Conservation (phyloP, 2,113 vertebrate species). For the Perca flavescens region DNA sequence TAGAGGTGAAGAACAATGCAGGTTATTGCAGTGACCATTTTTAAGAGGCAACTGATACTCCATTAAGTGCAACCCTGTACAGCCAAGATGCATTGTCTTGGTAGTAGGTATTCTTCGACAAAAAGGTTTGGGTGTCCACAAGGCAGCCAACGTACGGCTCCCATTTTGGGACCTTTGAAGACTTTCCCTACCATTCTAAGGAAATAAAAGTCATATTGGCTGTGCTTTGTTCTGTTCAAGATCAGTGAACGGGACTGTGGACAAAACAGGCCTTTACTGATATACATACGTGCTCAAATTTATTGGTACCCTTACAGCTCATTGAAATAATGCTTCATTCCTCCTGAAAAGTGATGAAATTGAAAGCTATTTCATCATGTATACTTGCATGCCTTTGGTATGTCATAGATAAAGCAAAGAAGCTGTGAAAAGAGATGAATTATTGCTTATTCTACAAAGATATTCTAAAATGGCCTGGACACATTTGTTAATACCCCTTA, state of each 20-base stretch:
- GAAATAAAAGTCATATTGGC: not conserved
- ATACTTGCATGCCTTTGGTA: too few relatives aligned
- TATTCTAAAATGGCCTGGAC: too few relatives aligned
- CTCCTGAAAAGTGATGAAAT: too few relatives aligned
- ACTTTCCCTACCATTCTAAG: not conserved
- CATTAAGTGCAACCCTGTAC: not conserved
- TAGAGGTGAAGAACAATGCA: slow-evolving; percentile 13
- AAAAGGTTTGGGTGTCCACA: not conserved
- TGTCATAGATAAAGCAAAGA: too few relatives aligned
- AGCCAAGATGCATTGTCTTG: not conserved
- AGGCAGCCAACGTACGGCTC: not conserved
- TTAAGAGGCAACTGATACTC: too few relatives aligned
- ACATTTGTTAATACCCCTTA: too few relatives aligned
- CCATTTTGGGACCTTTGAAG: not conserved
- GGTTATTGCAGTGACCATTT: not conserved
- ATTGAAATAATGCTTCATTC: too few relatives aligned
- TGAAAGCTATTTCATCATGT: too few relatives aligned
- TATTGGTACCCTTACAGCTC: too few relatives aligned
- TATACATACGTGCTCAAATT: too few relatives aligned
- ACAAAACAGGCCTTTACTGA: not conserved
- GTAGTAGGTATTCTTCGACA: not conserved
- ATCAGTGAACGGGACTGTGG: not conserved
- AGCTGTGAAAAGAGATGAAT: too few relatives aligned
- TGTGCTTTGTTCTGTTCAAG: not conserved
- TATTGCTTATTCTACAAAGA: too few relatives aligned